Evolutionary conservation across 2,113 vertebrate species (phyloP), one percentile per base, ranked within the genome.

Genomic region (Hemiscyllium ocellatum): DNA sequence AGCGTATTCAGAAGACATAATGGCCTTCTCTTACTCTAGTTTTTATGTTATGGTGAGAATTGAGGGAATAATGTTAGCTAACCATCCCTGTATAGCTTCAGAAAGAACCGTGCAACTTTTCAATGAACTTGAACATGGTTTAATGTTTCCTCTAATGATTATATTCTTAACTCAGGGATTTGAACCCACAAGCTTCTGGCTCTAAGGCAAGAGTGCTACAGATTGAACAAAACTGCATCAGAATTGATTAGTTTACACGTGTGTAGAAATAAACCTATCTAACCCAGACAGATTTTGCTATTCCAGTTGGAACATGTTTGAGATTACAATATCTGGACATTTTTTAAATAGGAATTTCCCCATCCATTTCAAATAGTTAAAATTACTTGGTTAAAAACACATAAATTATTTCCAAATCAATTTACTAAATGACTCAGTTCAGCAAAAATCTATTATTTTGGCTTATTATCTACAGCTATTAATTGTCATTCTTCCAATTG

Each of bases 401-500:
- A 61, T 56, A 29, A 68, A 37, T 29, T 93, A 33, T 42, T 93
- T 93, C 89, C n/a, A 93, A 37, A 10, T 66, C 33, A 42, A n/a
- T 37, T 83, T 42, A 37, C 22, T 68, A n/a, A n/a, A 20, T 66
- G 20, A 29, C 6, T 17, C 4, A 33, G 37, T 91, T 93, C 61
- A 93, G 89, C 61, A 68, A 65, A 22, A 66, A 68, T 37, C n/a
- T 68, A n/a, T 37, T 91, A 93, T 66, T 61, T 93, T 66, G 15
- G 17, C n/a, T 93, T 33, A 20, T 91, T 93, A 93, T 93, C 56
- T 91, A 37, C 61, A 93, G 66, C 66, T 93, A 66, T n/a, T 93
- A 93, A 93, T 61, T 61, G 24, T 61, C 52, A 91, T 91, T 56
- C 87, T n/a, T 91, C 56, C 29, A 91, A 61, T 13, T 26, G 17